Evolutionary conservation across 1,140 invertebrate species (phyloP), one percentile per base, ranked within the genome.

Genomic region (Brachionus sp.): DNA sequence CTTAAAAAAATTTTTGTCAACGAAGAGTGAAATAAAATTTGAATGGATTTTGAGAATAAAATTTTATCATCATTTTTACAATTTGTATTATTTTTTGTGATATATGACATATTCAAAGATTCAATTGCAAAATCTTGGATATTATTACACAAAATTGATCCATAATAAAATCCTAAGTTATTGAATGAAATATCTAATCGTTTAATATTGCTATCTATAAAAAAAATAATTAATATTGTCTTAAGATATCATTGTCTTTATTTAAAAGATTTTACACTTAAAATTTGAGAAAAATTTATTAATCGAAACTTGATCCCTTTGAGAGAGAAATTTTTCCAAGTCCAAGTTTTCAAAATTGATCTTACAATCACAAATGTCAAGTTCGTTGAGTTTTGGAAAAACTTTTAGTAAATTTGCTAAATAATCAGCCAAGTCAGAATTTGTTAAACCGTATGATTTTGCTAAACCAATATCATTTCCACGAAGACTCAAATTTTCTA

Each of bases 301-400:
- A 0, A 75, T 35, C 13, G 70, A 10, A 23, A 75, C 44, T 10
- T 75, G n/a, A 46, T 75, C 70, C 25, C 25, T 39, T n/a, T 39
- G 33, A 3, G 9, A 23, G 35, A 37, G 3, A 29, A 44, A 12
- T 37, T 66, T 35, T 23, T 37, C 16, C 2, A 12, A 7, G 33
- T 9, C 16, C 3, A 62, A 80, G 16, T 62, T 42, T 75, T 75
- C 70, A 25, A 75, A 75, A 46, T 75, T 75, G 19, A 80, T 62
- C 57, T 42, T 80, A 37, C 77, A 80, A 23, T 80, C 77, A 62
- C 19, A 37, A 39, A 80, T 19, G 12, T 80, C 29, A 25, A 80
- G 50, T 10, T 66, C 33, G 33, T 80, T 80, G 33, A 80, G 33
- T 0, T 62, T 7, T 13, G 77, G 35, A 62, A 80, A 80, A 19